A percentile compares a stretch with the other conserved stretches of the same genome.
These are phyloP conservation scores for Rhynchonycteris naso DNA, from an alignment of 2,797 vertebrate genomes.

Conservation along the genomic window DNA sequence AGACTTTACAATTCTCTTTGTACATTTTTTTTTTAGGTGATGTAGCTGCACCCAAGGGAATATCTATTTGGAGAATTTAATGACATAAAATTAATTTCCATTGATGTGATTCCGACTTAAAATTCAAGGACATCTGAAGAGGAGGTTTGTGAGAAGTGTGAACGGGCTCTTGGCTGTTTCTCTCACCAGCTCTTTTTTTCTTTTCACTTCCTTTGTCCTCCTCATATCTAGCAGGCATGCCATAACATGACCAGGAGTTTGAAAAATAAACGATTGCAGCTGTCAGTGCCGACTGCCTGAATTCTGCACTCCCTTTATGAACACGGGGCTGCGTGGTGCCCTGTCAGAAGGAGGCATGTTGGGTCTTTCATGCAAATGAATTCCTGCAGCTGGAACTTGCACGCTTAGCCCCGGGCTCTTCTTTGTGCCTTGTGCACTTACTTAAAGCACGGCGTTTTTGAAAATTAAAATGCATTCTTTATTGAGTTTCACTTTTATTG, in stretches of 20 bases:
- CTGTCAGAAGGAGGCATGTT: conserved; percentile 47
- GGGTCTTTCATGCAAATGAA: conserved; percentile 68
- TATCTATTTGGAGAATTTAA: conserved; percentile 55
- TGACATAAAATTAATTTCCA: conserved; percentile 60
- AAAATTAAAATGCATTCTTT: conserved; percentile 73
- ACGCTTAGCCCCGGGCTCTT: conserved; percentile 50
- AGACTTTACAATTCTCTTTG: conserved; percentile 67
- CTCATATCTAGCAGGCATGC: conserved; percentile 39
- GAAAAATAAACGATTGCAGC: conserved; percentile 66
- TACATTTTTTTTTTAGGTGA: not conserved
- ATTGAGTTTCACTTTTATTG: conserved; percentile 58
- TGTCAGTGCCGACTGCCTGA: conserved; percentile 50
- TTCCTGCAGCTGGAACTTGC: conserved; percentile 73
- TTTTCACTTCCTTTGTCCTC: not conserved
- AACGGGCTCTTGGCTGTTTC: conserved; percentile 59
- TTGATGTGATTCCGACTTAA: conserved; percentile 58
- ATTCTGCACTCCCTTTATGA: conserved; percentile 35
- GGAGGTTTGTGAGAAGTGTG: conserved; percentile 52
- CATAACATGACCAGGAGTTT: conserved; percentile 54
- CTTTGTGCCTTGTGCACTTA: conserved; percentile 64
- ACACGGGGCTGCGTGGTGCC: not conserved
- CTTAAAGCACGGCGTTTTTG: conserved; percentile 62
- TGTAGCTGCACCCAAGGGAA: conserved; percentile 36
- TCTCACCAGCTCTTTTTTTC: conserved; percentile 53
- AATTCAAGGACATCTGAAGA: conserved; percentile 59